Percentiles rank a stretch among this genome's conserved stretches.
phyloP scores from a whole-genome alignment of 1,140 invertebrate species.

The Ruditapes philippinarum region DNA sequence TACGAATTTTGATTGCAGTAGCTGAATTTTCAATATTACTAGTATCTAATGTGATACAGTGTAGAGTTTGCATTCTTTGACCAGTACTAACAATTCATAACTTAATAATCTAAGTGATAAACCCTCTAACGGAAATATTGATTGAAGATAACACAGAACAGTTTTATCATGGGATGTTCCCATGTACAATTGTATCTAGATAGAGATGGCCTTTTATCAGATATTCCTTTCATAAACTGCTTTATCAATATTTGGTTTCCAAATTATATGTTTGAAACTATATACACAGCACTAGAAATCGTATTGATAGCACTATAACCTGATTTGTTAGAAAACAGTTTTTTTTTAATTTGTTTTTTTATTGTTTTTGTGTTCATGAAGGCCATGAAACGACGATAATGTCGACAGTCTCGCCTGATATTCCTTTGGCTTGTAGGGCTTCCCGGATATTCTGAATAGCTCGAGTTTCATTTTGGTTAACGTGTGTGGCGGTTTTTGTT shows the following conservation, averaged over 20 bases:
- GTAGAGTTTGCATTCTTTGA: too few relatives aligned
- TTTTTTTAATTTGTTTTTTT: neutral
- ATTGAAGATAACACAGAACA: too few relatives aligned
- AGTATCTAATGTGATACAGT: too few relatives aligned
- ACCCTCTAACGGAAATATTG: too few relatives aligned
- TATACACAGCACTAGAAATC: neutral
- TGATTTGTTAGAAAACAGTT: neutral
- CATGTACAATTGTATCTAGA: neutral
- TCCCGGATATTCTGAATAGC: neutral
- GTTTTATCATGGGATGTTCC: neutral
- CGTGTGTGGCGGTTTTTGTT: neutral
- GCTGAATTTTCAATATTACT: too few relatives aligned
- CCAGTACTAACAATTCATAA: too few relatives aligned
- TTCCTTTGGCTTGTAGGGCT: neutral
- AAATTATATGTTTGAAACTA: neutral
- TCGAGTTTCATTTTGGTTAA: neutral
- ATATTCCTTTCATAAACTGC: neutral
- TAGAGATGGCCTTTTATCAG: neutral
- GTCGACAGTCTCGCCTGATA: neutral
- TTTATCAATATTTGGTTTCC: neutral
- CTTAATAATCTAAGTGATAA: too few relatives aligned
- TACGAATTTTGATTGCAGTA: too few relatives aligned
- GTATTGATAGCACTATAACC: neutral
- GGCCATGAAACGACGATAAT: neutral
- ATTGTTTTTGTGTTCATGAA: neutral